phyloP scores from a whole-genome alignment of 1,140 invertebrate species.

The Pogonognathellus flavescens region DNA sequence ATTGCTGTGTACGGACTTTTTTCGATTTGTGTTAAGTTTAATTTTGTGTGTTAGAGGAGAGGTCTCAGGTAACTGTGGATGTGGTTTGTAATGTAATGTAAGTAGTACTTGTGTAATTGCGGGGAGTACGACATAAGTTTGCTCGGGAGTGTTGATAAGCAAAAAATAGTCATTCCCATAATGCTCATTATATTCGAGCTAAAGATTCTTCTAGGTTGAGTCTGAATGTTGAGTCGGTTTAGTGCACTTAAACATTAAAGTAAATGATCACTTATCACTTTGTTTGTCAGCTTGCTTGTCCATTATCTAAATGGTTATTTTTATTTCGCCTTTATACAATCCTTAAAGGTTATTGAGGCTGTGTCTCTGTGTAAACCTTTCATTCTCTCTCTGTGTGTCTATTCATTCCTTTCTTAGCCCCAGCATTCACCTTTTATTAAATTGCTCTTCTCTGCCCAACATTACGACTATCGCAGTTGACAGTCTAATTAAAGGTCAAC shows the following conservation, averaged over 20 bases:
- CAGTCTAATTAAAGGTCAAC: constrained; percentile 39
- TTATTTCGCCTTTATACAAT: constrained; percentile 49
- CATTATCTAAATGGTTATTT: constrained; percentile 49
- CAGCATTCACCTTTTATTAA: constrained; percentile 35
- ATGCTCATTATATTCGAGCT: constrained; percentile 40
- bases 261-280: constrained; percentile 49
- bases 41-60: no score
- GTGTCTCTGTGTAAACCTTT: no score
- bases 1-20: no score
- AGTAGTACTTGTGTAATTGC: no score
- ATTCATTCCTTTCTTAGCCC: constrained; percentile 11
- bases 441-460: constrained; percentile 33
- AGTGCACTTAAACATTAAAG: constrained; percentile 44
- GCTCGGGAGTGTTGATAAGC: not conserved
- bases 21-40: no score
- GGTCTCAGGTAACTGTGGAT: no score
- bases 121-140: no score
- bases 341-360: constrained; percentile 46
- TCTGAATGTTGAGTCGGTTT: constrained; percentile 7
- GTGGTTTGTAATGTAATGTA: no score
- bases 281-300: constrained; percentile 48
- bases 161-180: constrained; percentile 37
- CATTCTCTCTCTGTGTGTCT: not conserved
- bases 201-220: constrained; percentile 32
- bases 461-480: constrained; percentile 1